These are phyloP conservation scores for Tachuris rubrigastra DNA, from an alignment of 2,113 vertebrate species.

Conservation along the genomic window DNA sequence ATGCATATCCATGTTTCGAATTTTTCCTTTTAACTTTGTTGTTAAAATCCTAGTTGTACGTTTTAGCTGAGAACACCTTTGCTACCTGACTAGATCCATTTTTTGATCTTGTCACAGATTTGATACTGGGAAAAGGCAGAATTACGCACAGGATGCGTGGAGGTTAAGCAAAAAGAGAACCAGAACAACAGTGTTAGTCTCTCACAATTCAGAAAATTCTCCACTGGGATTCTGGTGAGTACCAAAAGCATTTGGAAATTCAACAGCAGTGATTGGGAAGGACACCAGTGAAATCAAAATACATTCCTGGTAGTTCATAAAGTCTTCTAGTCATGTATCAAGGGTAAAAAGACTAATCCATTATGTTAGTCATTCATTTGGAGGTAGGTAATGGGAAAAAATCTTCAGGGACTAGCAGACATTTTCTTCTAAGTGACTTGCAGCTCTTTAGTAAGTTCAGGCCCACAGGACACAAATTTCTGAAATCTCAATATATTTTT, in stretches of 20 bases:
- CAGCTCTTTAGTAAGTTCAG: neutral
- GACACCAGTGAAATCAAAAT: slow-evolving; percentile 22
- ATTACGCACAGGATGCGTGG: slow-evolving; percentile 9
- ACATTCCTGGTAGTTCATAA: neutral
- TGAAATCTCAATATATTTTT: neutral
- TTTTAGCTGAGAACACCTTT: slow-evolving; percentile 15
- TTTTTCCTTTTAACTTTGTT: slow-evolving; percentile 28
- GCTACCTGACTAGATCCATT: slow-evolving; percentile 43
- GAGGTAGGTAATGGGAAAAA: slow-evolving; percentile 33
- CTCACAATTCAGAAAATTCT: neutral
- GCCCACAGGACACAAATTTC: slow-evolving; percentile 11
- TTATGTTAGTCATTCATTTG: slow-evolving; percentile 40
- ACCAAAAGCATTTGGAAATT: neutral
- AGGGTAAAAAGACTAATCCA: slow-evolving; percentile 39
- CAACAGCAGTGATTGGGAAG: neutral
- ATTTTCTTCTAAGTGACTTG: slow-evolving; percentile 36
- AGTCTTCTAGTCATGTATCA: slow-evolving; percentile 1
- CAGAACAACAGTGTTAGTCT: neutral
- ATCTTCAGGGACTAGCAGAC: neutral
- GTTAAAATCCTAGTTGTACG: slow-evolving; percentile 47
- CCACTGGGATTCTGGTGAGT: neutral
- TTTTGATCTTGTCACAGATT: slow-evolving; percentile 41
- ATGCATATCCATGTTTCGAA: slow-evolving; percentile 21
- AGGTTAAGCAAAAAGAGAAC: slow-evolving; percentile 37
- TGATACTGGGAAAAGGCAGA: slow-evolving; percentile 2